Base-by-base conservation (phyloP, 53 echinoderm and acorn worm genomes). In the Astropecten irregularis region DNA sequence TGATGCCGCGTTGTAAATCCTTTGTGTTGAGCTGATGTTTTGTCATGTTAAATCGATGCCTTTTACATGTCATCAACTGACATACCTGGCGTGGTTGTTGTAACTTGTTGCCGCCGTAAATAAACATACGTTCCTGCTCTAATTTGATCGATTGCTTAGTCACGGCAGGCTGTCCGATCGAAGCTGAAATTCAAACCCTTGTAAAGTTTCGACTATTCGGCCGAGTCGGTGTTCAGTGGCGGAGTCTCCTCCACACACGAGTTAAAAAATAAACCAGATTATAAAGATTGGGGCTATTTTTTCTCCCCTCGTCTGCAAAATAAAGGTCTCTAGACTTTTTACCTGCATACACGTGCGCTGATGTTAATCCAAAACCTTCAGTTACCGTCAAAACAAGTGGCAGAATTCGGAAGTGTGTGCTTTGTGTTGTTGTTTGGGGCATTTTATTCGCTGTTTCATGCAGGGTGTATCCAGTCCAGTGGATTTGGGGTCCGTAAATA, bases 101-200 rank as follows among this genome's bases (percentile, higher is more conserved):
- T 31, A 55, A 37, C 73, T 55, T 54, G 73, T 55, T 74, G 74
- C 57, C 74, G 37, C 42, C 34, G 40, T 34, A 57, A 18, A 40
- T 26, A 74, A 74, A 56, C 74, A 57, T 1, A 27, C 51, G 8
- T 22, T 7, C 34, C 49, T 40, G 35, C 31, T n/a, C 21, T 73
- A 55, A 56, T 55, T 74, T 38, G 16, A 74, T 74, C 39, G 57
- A 74, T 39, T 38, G 57, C 74, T 74, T 74, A 74, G 74, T 74
- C 56, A 74, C 21, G 74, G 54, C 23, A 38, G n/a, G n/a, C n/a
- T n/a, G n/a, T n/a, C n/a, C n/a, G n/a, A 57, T 74, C 74, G 74
- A 74, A 38, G 3, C 26, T 74, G 40, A 40, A 74, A 56, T 73
- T 19, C 69, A 46, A 40, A 25, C 69, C 20, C 11, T 2, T n/a